phyloP scores from a whole-genome alignment of 2,113 vertebrate species.

The Syngnathus floridae region DNA sequence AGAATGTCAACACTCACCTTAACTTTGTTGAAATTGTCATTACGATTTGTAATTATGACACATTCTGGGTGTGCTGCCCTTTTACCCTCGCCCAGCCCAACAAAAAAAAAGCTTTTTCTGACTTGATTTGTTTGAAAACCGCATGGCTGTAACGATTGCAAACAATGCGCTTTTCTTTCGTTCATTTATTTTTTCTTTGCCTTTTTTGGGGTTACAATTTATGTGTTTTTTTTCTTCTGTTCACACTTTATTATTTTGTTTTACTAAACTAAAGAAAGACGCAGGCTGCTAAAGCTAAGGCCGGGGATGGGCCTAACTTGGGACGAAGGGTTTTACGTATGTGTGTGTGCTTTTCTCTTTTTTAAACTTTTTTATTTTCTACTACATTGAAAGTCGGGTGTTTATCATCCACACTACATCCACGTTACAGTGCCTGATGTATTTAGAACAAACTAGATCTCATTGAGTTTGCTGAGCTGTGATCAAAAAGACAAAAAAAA shows the following conservation, averaged over 20 bases:
- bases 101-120: conserved; percentile 48
- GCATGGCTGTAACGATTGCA: conserved; percentile 74
- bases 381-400: conserved; percentile 64
- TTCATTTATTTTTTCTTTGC: conserved; percentile 42
- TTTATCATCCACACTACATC: conserved; percentile 60
- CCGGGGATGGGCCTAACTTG: conserved; percentile 43
- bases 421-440: conserved; percentile 73
- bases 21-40: conserved; percentile 34
- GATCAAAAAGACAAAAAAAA: conserved; percentile 64
- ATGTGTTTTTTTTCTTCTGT: conserved; percentile 39
- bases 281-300: conserved; percentile 32
- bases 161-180: conserved; percentile 57
- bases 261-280: conserved; percentile 25
- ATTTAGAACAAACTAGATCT: conserved; percentile 59
- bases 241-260: conserved; percentile 42
- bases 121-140: conserved; percentile 45
- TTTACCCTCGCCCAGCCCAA: conserved; percentile 24
- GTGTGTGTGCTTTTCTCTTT: conserved; percentile 20
- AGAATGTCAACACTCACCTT: conserved; percentile 59
- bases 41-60: conserved; percentile 45
- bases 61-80: conserved; percentile 74
- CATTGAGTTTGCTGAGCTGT: conserved; percentile 67
- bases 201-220: conserved; percentile 28
- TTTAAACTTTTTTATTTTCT: conserved; percentile 11
- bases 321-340: conserved; percentile 43